Evolutionary conservation across 1,140 invertebrate genomes (phyloP).

Genomic region (Pseudachorutes palmiensis): DNA sequence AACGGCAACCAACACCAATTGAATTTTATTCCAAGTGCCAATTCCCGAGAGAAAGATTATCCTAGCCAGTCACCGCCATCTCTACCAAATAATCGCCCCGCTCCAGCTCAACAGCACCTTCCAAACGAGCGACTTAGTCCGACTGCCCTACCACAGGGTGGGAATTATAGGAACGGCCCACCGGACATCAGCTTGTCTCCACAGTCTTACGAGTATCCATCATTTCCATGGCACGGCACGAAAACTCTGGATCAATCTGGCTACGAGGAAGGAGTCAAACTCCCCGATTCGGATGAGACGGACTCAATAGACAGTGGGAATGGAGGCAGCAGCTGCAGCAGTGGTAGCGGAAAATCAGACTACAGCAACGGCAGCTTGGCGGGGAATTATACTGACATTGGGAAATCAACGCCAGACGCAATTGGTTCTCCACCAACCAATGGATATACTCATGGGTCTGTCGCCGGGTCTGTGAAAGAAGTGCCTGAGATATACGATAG

Average conservation of each 20-base stretch:
- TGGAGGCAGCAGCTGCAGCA: conserved; percentile 29
- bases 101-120: neutral
- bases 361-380: conserved; percentile 21
- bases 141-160: neutral
- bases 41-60: conserved; percentile 6
- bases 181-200: neutral
- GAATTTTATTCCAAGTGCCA: neutral
- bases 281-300: conserved; percentile 30
- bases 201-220: conserved; percentile 4
- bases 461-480: neutral
- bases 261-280: conserved; percentile 15
- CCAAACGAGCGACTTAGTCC: conserved; percentile 6
- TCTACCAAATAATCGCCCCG: conserved; percentile 17
- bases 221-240: neutral
- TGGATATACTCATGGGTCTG: neutral
- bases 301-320: conserved; percentile 36
- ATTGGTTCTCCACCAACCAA: neutral
- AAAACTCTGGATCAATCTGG: neutral
- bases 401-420: neutral
- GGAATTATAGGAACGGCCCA: neutral
- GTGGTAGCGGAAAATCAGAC: conserved; percentile 23
- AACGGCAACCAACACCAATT: conserved; percentile 5
- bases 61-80: neutral
- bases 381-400: conserved; percentile 2
- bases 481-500: neutral